Conservation (phyloP, 2,113 vertebrate genomes). For the Ramphastos sulfuratus region DNA sequence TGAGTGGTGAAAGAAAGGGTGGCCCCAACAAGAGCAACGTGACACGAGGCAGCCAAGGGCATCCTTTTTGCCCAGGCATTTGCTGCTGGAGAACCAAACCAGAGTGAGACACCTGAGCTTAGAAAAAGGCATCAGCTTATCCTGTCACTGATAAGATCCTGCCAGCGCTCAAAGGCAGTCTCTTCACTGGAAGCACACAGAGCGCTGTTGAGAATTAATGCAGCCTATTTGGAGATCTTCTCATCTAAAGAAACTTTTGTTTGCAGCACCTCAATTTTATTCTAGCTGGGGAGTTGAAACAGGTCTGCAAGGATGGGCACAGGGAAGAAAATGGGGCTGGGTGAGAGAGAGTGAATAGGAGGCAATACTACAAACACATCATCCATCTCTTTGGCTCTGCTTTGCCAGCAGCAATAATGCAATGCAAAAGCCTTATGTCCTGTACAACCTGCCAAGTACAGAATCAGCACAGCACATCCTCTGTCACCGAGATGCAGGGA, state of each 20-base stretch:
- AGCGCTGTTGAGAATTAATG: not conserved
- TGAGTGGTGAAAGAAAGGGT: not conserved
- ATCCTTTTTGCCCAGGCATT: not conserved
- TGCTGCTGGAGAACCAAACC: not conserved
- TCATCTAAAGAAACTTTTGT: not conserved
- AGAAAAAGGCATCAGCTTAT: not conserved
- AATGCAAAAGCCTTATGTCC: slow-evolving; percentile 19
- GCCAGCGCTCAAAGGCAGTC: not conserved
- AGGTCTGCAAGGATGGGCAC: not conserved
- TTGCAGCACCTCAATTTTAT: not conserved
- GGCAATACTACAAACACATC: slow-evolving; percentile 49
- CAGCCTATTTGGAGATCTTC: not conserved
- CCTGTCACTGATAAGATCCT: not conserved
- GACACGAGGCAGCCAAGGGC: fast-evolving
- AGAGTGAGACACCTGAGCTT: not conserved
- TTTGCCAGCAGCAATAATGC: slow-evolving; percentile 13
- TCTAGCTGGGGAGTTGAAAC: not conserved
- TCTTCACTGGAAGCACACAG: not conserved
- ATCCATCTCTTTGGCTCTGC: slow-evolving; percentile 44
- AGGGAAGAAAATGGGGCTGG: not conserved
- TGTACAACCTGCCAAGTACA: not conserved
- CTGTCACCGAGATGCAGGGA: not conserved
- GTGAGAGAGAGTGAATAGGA: slow-evolving; percentile 14
- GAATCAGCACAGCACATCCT: slow-evolving; percentile 14
- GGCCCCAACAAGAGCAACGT: not conserved